phyloP scores from a whole-genome alignment of 2,888 invertebrate genomes.

The Himalopsyche japonica region DNA sequence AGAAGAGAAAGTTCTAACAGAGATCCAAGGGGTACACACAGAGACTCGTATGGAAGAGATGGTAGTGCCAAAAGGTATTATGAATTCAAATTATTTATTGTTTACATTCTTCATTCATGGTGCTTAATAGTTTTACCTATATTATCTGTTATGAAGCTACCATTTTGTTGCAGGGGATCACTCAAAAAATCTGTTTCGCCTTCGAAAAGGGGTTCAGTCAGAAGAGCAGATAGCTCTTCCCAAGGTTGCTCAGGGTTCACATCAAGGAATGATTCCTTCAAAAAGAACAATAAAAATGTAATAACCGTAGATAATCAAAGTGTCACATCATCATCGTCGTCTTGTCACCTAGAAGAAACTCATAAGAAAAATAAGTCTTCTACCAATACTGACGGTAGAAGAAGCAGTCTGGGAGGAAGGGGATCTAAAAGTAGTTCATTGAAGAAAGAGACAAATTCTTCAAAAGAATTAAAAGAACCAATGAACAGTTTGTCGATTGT shows the following conservation, averaged over 20 bases:
- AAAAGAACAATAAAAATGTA: conserved; percentile 8
- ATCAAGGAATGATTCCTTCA: conserved; percentile 35
- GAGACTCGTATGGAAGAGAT: conserved; percentile 13
- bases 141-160: neutral
- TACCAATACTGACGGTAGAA: neutral
- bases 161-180: conserved; percentile 27
- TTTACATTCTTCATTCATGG: neutral
- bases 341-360: neutral
- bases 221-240: conserved; percentile 22
- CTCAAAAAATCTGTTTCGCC: conserved; percentile 27
- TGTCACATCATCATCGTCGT: neutral
- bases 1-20: conserved; percentile 39
- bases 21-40: conserved; percentile 2
- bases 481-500: neutral
- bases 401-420: neutral
- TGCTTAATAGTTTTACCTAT: too few species aligned
- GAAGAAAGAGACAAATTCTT: conserved; percentile 13
- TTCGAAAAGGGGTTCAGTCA: conserved; percentile 20
- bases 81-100: neutral
- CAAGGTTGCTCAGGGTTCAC: conserved; percentile 26
- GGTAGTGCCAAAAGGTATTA: conserved; percentile 14
- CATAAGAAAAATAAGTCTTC: neutral
- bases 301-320: neutral
- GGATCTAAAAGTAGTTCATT: neutral
- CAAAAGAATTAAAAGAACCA: neutral